Evolutionary conservation across 2,113 vertebrate genomes (phyloP).

Genomic region (Bothrops jararaca): DNA sequence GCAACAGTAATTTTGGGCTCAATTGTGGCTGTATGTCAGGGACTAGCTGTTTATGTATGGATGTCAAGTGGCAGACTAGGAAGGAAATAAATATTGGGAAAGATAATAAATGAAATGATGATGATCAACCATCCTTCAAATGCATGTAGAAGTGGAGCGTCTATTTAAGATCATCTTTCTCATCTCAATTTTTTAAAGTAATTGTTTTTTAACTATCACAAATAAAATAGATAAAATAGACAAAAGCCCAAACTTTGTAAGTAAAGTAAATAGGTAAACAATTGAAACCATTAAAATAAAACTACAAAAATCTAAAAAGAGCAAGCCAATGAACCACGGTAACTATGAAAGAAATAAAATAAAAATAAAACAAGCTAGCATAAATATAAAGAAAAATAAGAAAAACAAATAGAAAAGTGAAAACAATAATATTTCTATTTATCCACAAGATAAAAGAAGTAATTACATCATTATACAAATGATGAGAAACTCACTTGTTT

Average conservation of each 20-base stretch:
- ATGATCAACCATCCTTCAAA: not conserved
- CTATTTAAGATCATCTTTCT: not conserved
- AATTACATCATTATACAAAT: not conserved
- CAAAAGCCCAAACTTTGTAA: not conserved
- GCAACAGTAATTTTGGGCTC: too few species aligned
- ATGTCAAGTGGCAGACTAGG: not conserved
- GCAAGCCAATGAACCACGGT: not conserved
- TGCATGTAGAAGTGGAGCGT: not conserved
- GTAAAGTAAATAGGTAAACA: not conserved
- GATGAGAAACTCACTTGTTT: not conserved
- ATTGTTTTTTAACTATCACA: not conserved
- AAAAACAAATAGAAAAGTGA: not conserved
- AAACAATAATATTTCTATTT: not conserved
- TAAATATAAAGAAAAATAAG: not conserved
- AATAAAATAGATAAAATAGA: not conserved
- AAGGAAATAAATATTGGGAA: not conserved
- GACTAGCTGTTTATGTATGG: not conserved
- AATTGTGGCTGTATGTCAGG: too few species aligned
- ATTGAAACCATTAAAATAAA: not conserved
- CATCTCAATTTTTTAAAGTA: not conserved
- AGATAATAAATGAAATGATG: not conserved
- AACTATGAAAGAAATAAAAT: not conserved
- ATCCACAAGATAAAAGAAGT: not conserved
- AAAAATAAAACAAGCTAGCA: not conserved
- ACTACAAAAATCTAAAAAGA: not conserved